phyloP scores from a whole-genome alignment of 1,140 invertebrate genomes.

The Hypsibius dujardini region DNA sequence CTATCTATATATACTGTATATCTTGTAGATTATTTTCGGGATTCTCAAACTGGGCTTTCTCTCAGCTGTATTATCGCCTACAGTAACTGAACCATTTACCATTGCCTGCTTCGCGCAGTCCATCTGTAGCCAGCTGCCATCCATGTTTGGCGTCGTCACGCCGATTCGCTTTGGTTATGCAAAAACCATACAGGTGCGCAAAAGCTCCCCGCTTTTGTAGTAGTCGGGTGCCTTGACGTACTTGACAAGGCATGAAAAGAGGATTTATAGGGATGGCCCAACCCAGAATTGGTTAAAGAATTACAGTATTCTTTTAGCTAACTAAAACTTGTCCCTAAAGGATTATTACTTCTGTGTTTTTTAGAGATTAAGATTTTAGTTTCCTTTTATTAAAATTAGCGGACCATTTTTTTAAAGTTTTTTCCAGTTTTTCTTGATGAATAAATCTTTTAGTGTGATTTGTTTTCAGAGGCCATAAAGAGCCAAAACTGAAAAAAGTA shows the following conservation, averaged over 20 bases:
- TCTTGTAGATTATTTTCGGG: neutral
- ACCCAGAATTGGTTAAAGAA: too few species aligned
- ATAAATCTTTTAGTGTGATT: too few species aligned
- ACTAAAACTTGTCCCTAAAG: neutral
- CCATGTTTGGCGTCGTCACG: neutral
- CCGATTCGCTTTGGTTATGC: neutral
- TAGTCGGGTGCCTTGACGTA: too few species aligned
- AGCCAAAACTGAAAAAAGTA: too few species aligned
- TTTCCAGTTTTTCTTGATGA: too few species aligned
- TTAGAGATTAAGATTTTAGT: neutral
- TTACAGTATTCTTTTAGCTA: too few species aligned
- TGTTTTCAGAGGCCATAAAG: too few species aligned
- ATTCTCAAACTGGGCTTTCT: constrained; percentile 14
- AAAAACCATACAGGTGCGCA: neutral
- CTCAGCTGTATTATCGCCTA: neutral
- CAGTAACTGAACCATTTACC: neutral
- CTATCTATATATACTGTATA: neutral
- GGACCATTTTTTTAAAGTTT: neutral
- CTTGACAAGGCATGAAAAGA: too few species aligned
- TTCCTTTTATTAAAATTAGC: neutral
- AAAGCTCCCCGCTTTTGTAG: neutral
- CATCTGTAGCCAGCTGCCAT: neutral
- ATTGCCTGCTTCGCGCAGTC: constrained; percentile 2
- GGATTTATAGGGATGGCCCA: too few species aligned
- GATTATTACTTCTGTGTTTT: neutral